A percentile compares a stretch with the other conserved stretches of the same genome.
These are phyloP conservation scores for Ceratitis capitata DNA, from an alignment of 1,140 invertebrate species.

Conservation along the genomic window DNA sequence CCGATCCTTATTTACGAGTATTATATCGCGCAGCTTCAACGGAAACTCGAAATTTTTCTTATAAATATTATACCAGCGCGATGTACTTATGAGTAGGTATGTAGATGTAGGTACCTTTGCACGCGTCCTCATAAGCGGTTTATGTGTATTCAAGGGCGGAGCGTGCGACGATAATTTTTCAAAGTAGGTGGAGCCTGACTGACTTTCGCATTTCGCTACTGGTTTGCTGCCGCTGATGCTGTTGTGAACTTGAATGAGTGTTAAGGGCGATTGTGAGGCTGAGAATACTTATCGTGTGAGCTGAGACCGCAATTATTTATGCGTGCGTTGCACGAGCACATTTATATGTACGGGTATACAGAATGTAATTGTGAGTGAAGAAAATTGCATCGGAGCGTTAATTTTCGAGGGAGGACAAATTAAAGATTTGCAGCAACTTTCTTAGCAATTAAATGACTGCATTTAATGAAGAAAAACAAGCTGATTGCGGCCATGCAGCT, in stretches of 20 bases:
- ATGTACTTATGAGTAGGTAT: no score
- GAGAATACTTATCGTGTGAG: background rate
- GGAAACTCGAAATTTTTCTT: constrained; percentile 10
- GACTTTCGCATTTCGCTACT: constrained; percentile 3
- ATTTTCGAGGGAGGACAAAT: background rate
- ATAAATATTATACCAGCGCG: background rate
- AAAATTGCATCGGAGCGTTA: background rate
- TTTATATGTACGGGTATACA: background rate
- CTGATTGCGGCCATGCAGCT: no score
- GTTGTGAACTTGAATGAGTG: background rate
- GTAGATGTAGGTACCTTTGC: no score
- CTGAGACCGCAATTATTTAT: background rate
- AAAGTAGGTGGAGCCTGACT: constrained; percentile 27
- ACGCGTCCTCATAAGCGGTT: background rate
- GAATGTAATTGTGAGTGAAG: background rate
- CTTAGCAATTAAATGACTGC: no score
- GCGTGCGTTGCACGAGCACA: no score
- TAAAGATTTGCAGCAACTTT: no score
- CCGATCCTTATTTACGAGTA: constrained; percentile 26
- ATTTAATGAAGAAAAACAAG: no score
- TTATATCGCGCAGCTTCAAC: background rate
- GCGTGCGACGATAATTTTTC: constrained; percentile 28
- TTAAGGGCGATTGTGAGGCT: background rate
- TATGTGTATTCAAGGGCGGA: constrained; percentile 3
- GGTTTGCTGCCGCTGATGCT: background rate